Base-by-base conservation (phyloP, 2,797 vertebrate genomes). In the Sebastes nivosus region DNA sequence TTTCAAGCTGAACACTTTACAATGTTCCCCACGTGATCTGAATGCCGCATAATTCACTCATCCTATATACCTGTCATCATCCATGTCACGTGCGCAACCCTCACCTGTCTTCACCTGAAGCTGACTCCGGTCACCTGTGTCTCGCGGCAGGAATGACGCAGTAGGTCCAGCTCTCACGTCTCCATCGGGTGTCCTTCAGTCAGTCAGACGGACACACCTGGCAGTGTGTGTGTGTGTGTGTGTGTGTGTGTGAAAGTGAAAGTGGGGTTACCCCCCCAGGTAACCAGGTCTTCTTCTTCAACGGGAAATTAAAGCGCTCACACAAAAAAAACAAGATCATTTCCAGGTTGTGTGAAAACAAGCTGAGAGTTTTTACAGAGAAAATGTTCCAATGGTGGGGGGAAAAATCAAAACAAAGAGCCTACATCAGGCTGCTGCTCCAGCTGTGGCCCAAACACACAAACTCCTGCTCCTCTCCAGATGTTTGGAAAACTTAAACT, bases 91-190 rank as follows among this genome's bases (percentile, higher is more conserved):
- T 80, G 80, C 63, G 7, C 67, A 57, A 24, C 29, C 7, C 87
- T 92, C 84, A 93, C 92, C 91, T 93, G 83, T 87, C 14, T 63
- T 64, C 24, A 36, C 79, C 74, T 42, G 74, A 38, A 61, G 72
- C 54, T 0, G 65, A 69, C 50, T 2, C 22, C 14, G 52, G 78
- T 89, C 82, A 86, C 85, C 25, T 34, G 69, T 32, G 71, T 81
- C 77, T 66, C 65, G 64, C 68, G 66, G 74, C 74, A 9, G 75
- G 27, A 67, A 55, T 83, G 90, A 81, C 12, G 83, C 66, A 72
- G 81, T 13, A 24, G 67, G 60, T 81, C 79, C 83, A 13, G 68
- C 55, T 7, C 20, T 82, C 82, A 63, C 54, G 89, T 89, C 42
- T 52, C 79, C 85, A 87, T 88, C 61, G 64, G 54, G 57, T 46